phyloP scores from a whole-genome alignment of 2,888 invertebrate species.

The Cheilosia grossa region DNA sequence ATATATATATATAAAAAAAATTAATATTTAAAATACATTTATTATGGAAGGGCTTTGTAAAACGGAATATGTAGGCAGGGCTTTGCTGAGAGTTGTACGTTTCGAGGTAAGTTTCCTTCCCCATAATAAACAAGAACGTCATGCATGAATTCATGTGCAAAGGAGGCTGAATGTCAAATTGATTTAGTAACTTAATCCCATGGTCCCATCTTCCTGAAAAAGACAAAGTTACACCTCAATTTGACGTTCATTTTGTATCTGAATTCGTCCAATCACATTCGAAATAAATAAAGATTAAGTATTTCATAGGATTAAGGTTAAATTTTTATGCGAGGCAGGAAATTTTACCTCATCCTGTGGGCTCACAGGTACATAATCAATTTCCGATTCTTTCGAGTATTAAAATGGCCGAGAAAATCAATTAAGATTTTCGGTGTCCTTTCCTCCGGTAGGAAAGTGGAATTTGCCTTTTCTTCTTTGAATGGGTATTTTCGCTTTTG shows the following conservation, averaged over 20 bases:
- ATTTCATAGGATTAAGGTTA: neutral
- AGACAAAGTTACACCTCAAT: slow-evolving; percentile 49
- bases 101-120: slow-evolving; percentile 10
- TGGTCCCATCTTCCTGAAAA: neutral
- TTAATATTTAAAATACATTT: slow-evolving; percentile 74
- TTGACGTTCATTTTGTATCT: slow-evolving; percentile 66
- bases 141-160: slow-evolving; percentile 57
- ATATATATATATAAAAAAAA: slow-evolving; percentile 24
- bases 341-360: neutral
- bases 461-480: neutral
- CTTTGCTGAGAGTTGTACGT: slow-evolving; percentile 43
- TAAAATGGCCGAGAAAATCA: neutral
- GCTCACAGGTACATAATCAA: slow-evolving; percentile 10
- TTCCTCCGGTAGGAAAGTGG: neutral
- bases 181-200: slow-evolving; percentile 39
- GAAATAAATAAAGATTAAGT: slow-evolving; percentile 38
- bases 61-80: neutral
- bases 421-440: neutral
- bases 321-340: neutral
- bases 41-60: slow-evolving; percentile 30
- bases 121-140: slow-evolving; percentile 46
- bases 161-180: slow-evolving; percentile 71
- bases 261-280: slow-evolving; percentile 54
- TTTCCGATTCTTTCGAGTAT: slow-evolving; percentile 20
- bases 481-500: neutral